Conservation (phyloP, 2,797 vertebrate genomes). For the Anguilla marmorata region DNA sequence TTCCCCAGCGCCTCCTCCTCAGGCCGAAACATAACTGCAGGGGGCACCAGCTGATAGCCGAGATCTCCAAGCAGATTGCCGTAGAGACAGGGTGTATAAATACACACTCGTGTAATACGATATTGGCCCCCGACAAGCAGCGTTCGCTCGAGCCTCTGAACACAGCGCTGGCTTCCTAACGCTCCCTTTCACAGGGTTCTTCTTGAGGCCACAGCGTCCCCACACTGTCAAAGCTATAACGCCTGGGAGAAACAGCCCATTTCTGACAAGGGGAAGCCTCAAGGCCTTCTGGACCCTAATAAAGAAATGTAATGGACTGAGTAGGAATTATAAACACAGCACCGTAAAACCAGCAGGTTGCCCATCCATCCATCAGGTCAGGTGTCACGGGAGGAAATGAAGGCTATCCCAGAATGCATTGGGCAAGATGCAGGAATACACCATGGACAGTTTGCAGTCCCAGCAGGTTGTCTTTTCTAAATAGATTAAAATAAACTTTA, state of each 20-base stretch:
- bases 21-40: not conserved
- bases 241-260: not conserved
- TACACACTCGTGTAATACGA: slow-evolving; percentile 16
- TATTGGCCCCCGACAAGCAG: not conserved
- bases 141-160: not conserved
- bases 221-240: not conserved
- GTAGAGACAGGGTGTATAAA: slow-evolving; percentile 20
- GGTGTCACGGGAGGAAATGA: too few species aligned
- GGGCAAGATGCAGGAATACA: too few species aligned
- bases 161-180: not conserved
- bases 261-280: not conserved
- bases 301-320: not conserved
- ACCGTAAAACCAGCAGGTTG: not conserved
- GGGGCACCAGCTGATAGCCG: not conserved
- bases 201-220: not conserved
- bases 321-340: not conserved
- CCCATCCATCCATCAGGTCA: too few species aligned
- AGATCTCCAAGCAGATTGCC: not conserved
- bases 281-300: not conserved
- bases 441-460: too few species aligned
- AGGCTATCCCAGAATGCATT: too few species aligned
- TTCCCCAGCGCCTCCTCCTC: not conserved
- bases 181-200: not conserved
- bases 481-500: not conserved
- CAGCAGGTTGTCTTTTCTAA: not conserved